These are phyloP conservation scores for Parascotia fuliginaria DNA, from an alignment of 2,888 invertebrate species.

Conservation along the genomic window DNA sequence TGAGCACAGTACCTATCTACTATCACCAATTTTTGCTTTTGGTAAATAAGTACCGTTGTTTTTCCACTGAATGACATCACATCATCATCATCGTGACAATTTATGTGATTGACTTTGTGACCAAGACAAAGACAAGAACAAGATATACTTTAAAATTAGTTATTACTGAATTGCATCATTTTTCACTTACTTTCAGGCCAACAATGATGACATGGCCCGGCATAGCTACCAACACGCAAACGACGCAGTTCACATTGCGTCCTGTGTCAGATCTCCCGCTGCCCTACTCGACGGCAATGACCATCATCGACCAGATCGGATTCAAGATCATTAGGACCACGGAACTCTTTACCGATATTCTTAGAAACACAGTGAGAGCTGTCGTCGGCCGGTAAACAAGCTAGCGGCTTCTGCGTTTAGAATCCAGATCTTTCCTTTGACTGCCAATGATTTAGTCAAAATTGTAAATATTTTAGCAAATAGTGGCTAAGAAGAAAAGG, in stretches of 20 bases:
- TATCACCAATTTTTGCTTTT: too few species aligned
- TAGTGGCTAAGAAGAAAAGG: not conserved
- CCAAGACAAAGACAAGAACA: too few species aligned
- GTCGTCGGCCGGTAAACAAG: constrained; percentile 66
- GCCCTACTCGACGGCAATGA: constrained; percentile 73
- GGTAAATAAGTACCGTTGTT: too few species aligned
- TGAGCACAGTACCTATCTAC: too few species aligned
- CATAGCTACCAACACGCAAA: constrained; percentile 56
- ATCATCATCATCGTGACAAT: too few species aligned
- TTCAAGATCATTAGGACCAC: constrained; percentile 81
- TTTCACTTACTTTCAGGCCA: constrained; percentile 58
- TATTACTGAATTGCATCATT: too few species aligned
- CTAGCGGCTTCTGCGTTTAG: not conserved
- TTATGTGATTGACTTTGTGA: too few species aligned
- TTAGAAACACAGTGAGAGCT: constrained; percentile 78
- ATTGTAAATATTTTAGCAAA: constrained; percentile 6
- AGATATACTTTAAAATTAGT: too few species aligned
- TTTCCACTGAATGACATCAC: too few species aligned
- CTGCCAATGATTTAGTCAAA: constrained; percentile 7
- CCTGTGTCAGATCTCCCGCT: constrained; percentile 57
- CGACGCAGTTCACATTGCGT: constrained; percentile 67
- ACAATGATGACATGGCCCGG: constrained; percentile 61
- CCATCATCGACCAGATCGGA: constrained; percentile 79
- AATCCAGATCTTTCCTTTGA: constrained; percentile 1
- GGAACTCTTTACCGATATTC: constrained; percentile 75